These are phyloP conservation scores for Burhinus bistriatus DNA, from an alignment of 2,113 vertebrate species.

Conservation along the genomic window DNA sequence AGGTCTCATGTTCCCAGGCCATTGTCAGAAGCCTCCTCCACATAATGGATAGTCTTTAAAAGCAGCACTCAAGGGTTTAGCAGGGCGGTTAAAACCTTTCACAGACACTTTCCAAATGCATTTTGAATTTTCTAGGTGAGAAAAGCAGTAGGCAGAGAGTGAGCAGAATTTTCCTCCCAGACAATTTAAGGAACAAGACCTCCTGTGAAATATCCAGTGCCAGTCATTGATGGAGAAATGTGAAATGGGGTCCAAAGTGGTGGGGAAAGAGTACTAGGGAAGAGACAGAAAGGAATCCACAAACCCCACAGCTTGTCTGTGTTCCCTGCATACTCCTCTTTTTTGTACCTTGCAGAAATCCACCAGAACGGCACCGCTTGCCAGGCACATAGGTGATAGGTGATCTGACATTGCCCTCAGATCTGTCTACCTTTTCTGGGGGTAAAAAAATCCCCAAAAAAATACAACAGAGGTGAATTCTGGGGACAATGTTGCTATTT, in stretches of 20 bases:
- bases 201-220: not conserved
- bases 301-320: not conserved
- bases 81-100: conserved; percentile 7
- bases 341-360: not conserved
- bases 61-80: conserved; percentile 42
- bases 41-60: conserved; percentile 40
- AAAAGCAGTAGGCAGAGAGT: not conserved
- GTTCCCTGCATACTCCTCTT: not conserved
- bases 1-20: conserved; percentile 31
- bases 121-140: conserved; percentile 41
- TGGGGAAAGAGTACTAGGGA: not conserved
- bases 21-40: conserved; percentile 12
- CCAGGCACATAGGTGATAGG: not conserved
- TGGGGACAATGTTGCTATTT: not conserved
- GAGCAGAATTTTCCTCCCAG: not conserved
- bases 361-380: not conserved
- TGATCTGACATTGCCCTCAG: not conserved
- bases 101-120: conserved; percentile 48
- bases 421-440: not conserved
- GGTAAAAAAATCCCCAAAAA: not conserved
- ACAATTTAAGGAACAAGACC: not conserved
- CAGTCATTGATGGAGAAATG: not conserved
- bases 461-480: not conserved
- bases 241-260: not conserved
- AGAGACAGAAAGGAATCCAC: not conserved